Percentiles rank a stretch among this genome's conserved stretches.
Evolutionary conservation across 2,888 invertebrate species (phyloP).

Genomic region (Caprella mutica): DNA sequence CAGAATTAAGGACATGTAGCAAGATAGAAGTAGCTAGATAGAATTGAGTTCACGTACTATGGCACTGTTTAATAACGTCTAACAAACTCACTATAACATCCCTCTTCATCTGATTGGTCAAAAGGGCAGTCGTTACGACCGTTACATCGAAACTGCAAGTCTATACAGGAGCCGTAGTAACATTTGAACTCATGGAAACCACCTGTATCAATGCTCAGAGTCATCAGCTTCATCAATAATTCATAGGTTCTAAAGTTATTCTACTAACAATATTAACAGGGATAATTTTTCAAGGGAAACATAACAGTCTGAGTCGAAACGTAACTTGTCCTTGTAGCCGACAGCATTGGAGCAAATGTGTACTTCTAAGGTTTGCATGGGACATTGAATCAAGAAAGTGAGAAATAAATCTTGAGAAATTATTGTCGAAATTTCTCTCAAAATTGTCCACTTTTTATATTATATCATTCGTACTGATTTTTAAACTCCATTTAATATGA

Average conservation of each 20-base stretch:
- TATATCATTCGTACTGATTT: no score
- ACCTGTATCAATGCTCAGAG: not conserved
- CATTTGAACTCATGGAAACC: conserved; percentile 51
- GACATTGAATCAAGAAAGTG: no score
- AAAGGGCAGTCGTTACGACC: conserved; percentile 62
- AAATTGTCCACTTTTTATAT: no score
- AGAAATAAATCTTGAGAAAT: no score
- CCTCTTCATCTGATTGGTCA: conserved; percentile 72
- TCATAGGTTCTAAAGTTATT: no score
- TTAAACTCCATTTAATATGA: no score
- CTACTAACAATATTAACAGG: not conserved
- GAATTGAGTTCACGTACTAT: not conserved
- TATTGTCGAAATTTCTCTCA: no score
- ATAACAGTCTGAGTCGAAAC: not conserved
- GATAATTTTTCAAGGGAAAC: not conserved
- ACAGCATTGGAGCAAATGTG: no score
- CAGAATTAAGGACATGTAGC: no score
- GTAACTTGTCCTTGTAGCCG: not conserved
- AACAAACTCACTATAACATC: conserved; percentile 47
- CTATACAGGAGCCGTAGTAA: conserved; percentile 67
- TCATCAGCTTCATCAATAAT: not conserved
- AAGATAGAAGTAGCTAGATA: not conserved
- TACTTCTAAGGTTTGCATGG: no score
- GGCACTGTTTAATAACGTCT: not conserved
- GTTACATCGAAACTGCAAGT: conserved; percentile 53